Evolutionary conservation across 2,888 invertebrate species (phyloP).

Genomic region (Drosophila trichaetosa): DNA sequence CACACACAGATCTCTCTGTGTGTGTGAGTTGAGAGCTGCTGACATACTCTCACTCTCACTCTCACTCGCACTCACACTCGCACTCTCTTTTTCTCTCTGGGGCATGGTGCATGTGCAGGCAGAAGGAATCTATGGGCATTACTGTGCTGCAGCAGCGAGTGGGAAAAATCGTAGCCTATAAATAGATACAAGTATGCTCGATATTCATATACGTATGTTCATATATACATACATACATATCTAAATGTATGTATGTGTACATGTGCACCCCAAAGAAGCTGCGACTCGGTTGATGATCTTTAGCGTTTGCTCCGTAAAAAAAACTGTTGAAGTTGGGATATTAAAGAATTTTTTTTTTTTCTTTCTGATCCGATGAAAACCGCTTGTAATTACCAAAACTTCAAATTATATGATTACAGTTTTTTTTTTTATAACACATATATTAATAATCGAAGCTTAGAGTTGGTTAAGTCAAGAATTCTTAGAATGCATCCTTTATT

Average conservation of each 20-base stretch:
- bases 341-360: slow-evolving; percentile 1
- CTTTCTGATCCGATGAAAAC: not conserved
- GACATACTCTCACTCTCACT: not conserved
- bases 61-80: not conserved
- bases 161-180: slow-evolving; percentile 76
- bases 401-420: not conserved
- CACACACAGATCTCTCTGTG: slow-evolving; percentile 1
- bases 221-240: not conserved
- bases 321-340: slow-evolving; percentile 26
- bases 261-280: slow-evolving; percentile 57
- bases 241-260: slow-evolving; percentile 7
- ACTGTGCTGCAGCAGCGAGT: slow-evolving; percentile 54
- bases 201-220: slow-evolving; percentile 8
- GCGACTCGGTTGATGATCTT: slow-evolving; percentile 65
- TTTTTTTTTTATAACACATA: not conserved
- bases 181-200: slow-evolving; percentile 66
- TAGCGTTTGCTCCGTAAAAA: slow-evolving; percentile 15
- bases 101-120: slow-evolving; percentile 41
- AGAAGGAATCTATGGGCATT: slow-evolving; percentile 61
- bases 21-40: slow-evolving; percentile 15
- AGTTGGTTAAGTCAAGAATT: not conserved
- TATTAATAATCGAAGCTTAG: not conserved
- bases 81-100: slow-evolving; percentile 14
- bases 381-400: not conserved
- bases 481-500: not conserved